A percentile compares a stretch with the other conserved stretches of the same genome.
Evolutionary conservation across 2,888 invertebrate species (phyloP).

Genomic region (Rhorus exstirpatorius): DNA sequence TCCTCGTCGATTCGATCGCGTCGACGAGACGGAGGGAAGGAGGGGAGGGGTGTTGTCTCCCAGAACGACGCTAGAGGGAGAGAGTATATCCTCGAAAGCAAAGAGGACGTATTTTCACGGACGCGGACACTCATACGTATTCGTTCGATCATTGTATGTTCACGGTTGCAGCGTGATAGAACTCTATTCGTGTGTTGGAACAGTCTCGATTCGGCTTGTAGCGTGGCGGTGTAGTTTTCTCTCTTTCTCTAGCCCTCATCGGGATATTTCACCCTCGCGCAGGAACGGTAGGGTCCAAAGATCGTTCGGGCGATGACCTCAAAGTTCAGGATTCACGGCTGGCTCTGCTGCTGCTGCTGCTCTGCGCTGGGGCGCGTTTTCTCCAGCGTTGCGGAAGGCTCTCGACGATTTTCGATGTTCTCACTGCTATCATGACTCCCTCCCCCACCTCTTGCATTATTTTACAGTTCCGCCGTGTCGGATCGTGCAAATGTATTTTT

Average conservation of each 20-base stretch:
- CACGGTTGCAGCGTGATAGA: constrained; percentile 19
- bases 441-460: constrained; percentile 3
- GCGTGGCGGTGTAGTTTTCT: constrained; percentile 41
- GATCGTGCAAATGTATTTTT: too few relatives aligned
- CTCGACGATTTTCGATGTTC: constrained; percentile 52
- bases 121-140: constrained; percentile 41
- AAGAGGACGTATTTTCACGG: constrained; percentile 55
- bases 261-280: constrained; percentile 78
- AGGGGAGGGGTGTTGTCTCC: constrained; percentile 36
- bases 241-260: constrained; percentile 35
- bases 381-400: constrained; percentile 62
- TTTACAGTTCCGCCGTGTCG: not conserved
- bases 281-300: constrained; percentile 82
- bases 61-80: constrained; percentile 42
- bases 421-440: constrained; percentile 5
- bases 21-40: constrained; percentile 56
- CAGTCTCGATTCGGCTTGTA: constrained; percentile 66
- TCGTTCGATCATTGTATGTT: constrained; percentile 15
- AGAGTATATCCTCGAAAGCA: constrained; percentile 57
- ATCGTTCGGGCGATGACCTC: constrained; percentile 84
- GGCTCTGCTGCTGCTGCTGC: constrained; percentile 51
- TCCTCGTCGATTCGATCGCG: constrained; percentile 67
- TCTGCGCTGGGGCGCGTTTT: constrained; percentile 62
- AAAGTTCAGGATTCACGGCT: constrained; percentile 73
- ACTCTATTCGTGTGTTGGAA: constrained; percentile 17